phyloP scores from a whole-genome alignment of 2,888 invertebrate species.

The Drosophila ustulata region DNA sequence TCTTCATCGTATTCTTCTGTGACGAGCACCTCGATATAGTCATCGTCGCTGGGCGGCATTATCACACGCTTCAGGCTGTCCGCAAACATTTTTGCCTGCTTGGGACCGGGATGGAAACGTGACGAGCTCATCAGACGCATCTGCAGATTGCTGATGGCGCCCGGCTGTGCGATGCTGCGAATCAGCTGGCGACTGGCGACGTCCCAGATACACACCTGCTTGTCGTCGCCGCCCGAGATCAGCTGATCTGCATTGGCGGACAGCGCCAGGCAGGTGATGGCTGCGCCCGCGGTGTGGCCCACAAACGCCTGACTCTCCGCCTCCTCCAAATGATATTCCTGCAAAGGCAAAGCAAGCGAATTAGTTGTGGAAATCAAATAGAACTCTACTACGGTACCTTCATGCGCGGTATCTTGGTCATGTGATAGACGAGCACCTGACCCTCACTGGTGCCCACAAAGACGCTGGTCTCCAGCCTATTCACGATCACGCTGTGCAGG shows the following conservation, averaged over 20 bases:
- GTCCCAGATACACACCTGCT: conserved; percentile 92
- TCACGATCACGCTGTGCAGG: conserved; percentile 89
- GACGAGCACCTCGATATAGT: conserved; percentile 85
- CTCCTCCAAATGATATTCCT: conserved; percentile 88
- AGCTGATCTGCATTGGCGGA: conserved; percentile 90
- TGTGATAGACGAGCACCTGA: conserved; percentile 88
- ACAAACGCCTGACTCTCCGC: conserved; percentile 86
- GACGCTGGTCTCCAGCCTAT: conserved; percentile 89
- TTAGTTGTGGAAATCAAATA: not conserved
- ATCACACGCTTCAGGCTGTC: conserved; percentile 88
- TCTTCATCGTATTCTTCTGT: conserved; percentile 37
- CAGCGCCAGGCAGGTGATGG: conserved; percentile 90
- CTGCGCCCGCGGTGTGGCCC: conserved; percentile 88
- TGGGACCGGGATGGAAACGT: conserved; percentile 86
- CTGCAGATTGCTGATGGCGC: conserved; percentile 90
- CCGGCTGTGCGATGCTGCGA: conserved; percentile 90
- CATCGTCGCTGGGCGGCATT: conserved; percentile 84
- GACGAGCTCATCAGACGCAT: conserved; percentile 86
- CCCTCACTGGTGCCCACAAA: conserved; percentile 92
- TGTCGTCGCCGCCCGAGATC: conserved; percentile 91
- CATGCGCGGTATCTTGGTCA: conserved; percentile 89
- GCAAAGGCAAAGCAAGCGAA: not conserved
- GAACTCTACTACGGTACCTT: conserved; percentile 75
- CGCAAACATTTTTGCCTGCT: conserved; percentile 87
- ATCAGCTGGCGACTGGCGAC: conserved; percentile 91